These are phyloP conservation scores for Drosophila limbata DNA, from an alignment of 2,888 invertebrate genomes.

Conservation along the genomic window DNA sequence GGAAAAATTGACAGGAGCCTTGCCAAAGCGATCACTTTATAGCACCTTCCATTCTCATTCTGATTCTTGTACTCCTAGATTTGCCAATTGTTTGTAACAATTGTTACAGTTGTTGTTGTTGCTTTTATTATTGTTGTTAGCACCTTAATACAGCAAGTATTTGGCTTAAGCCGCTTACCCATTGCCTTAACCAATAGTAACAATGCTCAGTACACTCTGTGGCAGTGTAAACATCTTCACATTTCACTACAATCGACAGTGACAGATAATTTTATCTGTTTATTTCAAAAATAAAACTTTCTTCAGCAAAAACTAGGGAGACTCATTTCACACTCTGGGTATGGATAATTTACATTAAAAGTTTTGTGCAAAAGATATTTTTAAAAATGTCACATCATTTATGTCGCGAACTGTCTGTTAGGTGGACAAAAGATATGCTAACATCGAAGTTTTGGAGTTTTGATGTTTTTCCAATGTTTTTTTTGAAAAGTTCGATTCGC, in stretches of 20 bases:
- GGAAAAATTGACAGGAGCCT: conserved; percentile 76
- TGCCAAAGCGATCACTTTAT: conserved; percentile 70
- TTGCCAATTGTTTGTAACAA: conserved; percentile 56
- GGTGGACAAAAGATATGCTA: no score
- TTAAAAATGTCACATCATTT: no score
- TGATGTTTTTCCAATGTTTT: no score
- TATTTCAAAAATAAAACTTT: no score
- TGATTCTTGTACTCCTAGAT: conserved; percentile 1
- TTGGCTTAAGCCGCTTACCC: conserved; percentile 8
- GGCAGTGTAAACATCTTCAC: not conserved
- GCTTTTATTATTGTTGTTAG: conserved; percentile 8
- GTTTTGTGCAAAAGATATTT: no score
- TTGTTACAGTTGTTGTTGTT: conserved; percentile 8
- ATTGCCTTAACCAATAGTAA: conserved; percentile 11
- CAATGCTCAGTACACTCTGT: not conserved
- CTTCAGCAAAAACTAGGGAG: no score
- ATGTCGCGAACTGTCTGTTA: no score
- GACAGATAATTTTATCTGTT: no score
- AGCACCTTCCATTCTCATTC: conserved; percentile 9
- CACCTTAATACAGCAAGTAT: conserved; percentile 18
- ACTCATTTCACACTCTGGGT: no score
- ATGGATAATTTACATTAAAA: no score
- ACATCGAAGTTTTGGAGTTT: no score
- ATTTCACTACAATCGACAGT: not conserved
- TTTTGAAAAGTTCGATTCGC: no score